Percentiles rank a stretch among this genome's conserved stretches.
These are phyloP conservation scores for Nymphalis polychloros DNA, from an alignment of 2,888 invertebrate genomes.

Conservation along the genomic window DNA sequence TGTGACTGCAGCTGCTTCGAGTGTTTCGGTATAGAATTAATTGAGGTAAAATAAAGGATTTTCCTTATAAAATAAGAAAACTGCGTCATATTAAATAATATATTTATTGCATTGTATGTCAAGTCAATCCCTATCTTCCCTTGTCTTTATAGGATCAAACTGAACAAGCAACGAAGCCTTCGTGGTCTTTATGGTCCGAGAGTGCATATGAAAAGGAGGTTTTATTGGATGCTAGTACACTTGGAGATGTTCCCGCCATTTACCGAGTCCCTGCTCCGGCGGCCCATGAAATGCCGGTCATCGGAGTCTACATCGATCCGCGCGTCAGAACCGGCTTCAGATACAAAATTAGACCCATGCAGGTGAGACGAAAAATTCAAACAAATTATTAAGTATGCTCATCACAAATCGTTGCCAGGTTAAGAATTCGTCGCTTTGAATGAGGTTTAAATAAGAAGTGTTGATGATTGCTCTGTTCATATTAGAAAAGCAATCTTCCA, in stretches of 20 bases:
- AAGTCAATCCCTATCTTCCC: neutral
- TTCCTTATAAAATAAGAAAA: neutral
- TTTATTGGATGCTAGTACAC: constrained; percentile 80
- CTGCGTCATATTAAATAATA: neutral
- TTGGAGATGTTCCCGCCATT: constrained; percentile 85
- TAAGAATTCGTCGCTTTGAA: constrained; percentile 59
- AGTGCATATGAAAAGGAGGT: constrained; percentile 61
- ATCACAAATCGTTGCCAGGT: constrained; percentile 53
- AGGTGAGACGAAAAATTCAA: constrained; percentile 73
- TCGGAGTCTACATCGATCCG: constrained; percentile 88
- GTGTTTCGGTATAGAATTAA: constrained; percentile 26
- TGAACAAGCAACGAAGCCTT: constrained; percentile 59
- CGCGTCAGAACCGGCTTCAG: constrained; percentile 87
- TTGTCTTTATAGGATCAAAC: constrained; percentile 57
- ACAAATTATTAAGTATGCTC: constrained; percentile 37
- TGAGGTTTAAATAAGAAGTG: constrained; percentile 52
- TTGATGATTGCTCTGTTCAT: constrained; percentile 63
- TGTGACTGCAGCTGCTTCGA: constrained; percentile 36
- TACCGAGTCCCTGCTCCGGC: constrained; percentile 83
- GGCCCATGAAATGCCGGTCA: constrained; percentile 84
- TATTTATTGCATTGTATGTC: too few species aligned
- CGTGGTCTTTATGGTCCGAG: constrained; percentile 64
- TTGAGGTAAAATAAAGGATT: constrained; percentile 28
- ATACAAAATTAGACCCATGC: constrained; percentile 86
- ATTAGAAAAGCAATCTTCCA: constrained; percentile 64